A percentile compares a stretch with the other conserved stretches of the same genome.
phyloP scores from a whole-genome alignment of 2,797 vertebrate species.

The Columba guinea region DNA sequence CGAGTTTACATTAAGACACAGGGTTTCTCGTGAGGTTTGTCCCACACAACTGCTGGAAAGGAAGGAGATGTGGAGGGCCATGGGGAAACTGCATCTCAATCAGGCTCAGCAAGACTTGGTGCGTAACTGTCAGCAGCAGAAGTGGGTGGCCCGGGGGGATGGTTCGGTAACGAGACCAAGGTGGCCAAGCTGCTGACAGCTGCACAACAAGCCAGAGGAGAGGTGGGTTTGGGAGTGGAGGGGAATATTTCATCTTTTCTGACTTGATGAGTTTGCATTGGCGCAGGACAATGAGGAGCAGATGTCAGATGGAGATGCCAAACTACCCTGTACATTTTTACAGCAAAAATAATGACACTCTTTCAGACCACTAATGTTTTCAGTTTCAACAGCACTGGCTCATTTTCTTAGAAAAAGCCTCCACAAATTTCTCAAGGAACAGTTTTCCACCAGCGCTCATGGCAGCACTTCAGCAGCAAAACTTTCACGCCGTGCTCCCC shows the following conservation, averaged over 20 bases:
- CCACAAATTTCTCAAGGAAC: neutral
- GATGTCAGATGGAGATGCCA: slow-evolving; percentile 55
- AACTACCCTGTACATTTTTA: slow-evolving; percentile 43
- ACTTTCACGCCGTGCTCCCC: neutral
- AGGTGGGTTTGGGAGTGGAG: slow-evolving; percentile 41
- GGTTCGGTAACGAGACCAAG: slow-evolving; percentile 41
- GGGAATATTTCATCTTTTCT: slow-evolving; percentile 56
- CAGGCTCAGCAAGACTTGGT: slow-evolving; percentile 18
- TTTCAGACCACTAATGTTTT: slow-evolving; percentile 57
- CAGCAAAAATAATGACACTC: slow-evolving; percentile 49
- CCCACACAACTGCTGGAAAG: neutral
- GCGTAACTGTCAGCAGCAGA: slow-evolving; percentile 62
- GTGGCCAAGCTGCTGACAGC: slow-evolving; percentile 60
- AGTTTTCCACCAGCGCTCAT: slow-evolving; percentile 35
- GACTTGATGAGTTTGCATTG: slow-evolving; percentile 66
- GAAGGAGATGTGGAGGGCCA: neutral
- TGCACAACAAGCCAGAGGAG: slow-evolving; percentile 35
- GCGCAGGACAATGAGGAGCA: slow-evolving; percentile 59
- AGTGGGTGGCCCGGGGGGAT: neutral
- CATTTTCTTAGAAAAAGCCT: neutral
- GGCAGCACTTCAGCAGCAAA: slow-evolving; percentile 16
- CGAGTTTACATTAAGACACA: neutral
- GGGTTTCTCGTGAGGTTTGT: neutral
- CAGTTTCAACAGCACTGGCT: slow-evolving; percentile 5
- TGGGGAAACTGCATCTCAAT: neutral